Evolutionary conservation across 2,888 invertebrate species (phyloP), one percentile per base, ranked within the genome.

Genomic region (Plemyria rubiginata): DNA sequence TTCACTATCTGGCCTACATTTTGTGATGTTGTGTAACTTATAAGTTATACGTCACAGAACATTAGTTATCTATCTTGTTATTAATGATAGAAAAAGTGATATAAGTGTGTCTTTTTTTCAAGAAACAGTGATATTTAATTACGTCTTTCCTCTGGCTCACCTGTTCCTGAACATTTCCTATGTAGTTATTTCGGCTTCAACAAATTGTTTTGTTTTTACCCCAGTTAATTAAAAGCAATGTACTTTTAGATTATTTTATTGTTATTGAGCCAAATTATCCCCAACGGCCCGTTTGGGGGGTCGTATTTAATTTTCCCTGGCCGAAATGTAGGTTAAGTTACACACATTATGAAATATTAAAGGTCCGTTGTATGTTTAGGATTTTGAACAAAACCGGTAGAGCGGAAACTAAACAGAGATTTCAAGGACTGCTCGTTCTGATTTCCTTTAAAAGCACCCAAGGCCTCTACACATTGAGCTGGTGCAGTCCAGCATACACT

Each of bases 301-400:
- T 6, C 13, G 38, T 58, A 36, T 52, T 58, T 52, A 38, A 22
- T 8, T 40, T 40, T 41, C n/a, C 7, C 54, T 22, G 41, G 12
- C 52, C 15, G 16, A 54, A 62, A 58, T 48, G 49, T 50, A 48
- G 61, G 60, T 60, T 60, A 54, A 16, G 41, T 36, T 13, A 49
- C 41, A 54, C 46, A 59, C 63, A 41, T 43, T 43, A 41, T 55
- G 52, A 54, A 59, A 59, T 59, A 59, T 63, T 57, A 48, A 38
- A 59, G 36, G 55, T 13, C 13, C 28, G 3, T 4, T 63, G 54
- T 58, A 50, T 58, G 54, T 62, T 62, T 63, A 63, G 54, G 59
- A 32, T 59, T 59, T 51, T 43, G 52, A 48, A 46, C 45, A 13
- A 50, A 51, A 59, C 22, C 48, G 51, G 15, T 15, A 32, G 13